phyloP scores from a whole-genome alignment of 2,113 vertebrate genomes.

The Microcebus tavaratra region DNA sequence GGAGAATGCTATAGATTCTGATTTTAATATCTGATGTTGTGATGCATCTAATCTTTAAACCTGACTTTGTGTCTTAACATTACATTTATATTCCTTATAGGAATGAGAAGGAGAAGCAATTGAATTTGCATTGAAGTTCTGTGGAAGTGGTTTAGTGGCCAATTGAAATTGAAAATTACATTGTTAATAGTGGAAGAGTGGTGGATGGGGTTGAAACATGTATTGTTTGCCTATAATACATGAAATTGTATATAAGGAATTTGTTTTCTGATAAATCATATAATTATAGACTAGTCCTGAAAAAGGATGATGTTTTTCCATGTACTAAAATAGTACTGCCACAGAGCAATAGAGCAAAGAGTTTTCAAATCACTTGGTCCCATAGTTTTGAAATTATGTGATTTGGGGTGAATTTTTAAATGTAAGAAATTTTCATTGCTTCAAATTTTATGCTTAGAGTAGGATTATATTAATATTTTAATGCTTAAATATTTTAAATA shows the following conservation, averaged over 20 bases:
- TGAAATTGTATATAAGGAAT: background rate
- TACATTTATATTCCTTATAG: background rate
- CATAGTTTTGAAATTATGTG: background rate
- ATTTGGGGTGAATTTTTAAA: background rate
- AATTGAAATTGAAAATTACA: background rate
- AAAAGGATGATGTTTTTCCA: background rate
- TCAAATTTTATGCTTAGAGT: background rate
- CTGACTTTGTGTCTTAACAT: background rate
- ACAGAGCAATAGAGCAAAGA: background rate
- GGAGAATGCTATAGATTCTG: background rate
- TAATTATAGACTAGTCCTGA: background rate
- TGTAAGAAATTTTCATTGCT: background rate
- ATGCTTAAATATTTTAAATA: constrained; percentile 1
- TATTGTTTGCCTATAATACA: background rate
- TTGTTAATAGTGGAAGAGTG: background rate
- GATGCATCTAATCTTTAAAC: background rate
- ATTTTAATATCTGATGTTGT: background rate
- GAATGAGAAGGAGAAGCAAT: background rate
- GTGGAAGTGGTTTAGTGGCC: background rate
- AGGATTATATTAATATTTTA: background rate
- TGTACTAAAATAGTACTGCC: background rate
- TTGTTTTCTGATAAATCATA: background rate
- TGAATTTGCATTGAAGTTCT: background rate
- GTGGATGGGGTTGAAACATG: background rate
- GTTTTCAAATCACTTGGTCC: background rate